Percentiles rank a stretch among this genome's conserved stretches.
These are phyloP conservation scores for Drosophila rellima DNA, from an alignment of 2,888 invertebrate genomes.

Conservation along the genomic window DNA sequence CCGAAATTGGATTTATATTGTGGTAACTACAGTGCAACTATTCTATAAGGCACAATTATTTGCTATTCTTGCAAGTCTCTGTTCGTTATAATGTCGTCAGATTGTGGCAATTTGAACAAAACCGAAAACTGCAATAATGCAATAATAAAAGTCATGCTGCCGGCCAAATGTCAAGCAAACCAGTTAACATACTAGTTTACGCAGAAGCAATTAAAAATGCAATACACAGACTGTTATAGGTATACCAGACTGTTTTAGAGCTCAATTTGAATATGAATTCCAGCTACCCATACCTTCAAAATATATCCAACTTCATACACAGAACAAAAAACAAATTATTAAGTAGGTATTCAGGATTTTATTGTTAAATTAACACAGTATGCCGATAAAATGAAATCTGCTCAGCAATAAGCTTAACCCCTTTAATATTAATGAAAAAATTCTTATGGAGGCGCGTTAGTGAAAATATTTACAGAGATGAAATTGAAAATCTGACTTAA, in stretches of 20 bases:
- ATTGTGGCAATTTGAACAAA: not conserved
- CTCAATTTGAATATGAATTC: slow-evolving; percentile 23
- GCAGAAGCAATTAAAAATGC: slow-evolving; percentile 66
- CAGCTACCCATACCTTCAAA: too few species aligned
- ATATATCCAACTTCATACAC: not conserved
- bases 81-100: not conserved
- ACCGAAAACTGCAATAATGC: slow-evolving; percentile 41
- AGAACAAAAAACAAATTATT: too few species aligned
- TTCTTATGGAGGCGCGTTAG: too few species aligned
- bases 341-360: too few species aligned
- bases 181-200: slow-evolving; percentile 40
- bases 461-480: too few species aligned
- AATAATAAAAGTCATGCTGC: slow-evolving; percentile 50
- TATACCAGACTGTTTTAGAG: slow-evolving; percentile 17
- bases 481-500: too few species aligned
- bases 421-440: too few species aligned
- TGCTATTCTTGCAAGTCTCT: not conserved
- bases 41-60: not conserved
- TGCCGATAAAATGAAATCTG: too few species aligned
- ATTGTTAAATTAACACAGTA: too few species aligned
- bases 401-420: too few species aligned
- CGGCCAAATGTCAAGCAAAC: slow-evolving; percentile 2
- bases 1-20: slow-evolving; percentile 58
- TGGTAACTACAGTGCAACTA: slow-evolving; percentile 11
- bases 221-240: slow-evolving; percentile 19